These are phyloP conservation scores for Campylomormyrus tamandua DNA, from an alignment of 2,113 vertebrate species.

Conservation along the genomic window DNA sequence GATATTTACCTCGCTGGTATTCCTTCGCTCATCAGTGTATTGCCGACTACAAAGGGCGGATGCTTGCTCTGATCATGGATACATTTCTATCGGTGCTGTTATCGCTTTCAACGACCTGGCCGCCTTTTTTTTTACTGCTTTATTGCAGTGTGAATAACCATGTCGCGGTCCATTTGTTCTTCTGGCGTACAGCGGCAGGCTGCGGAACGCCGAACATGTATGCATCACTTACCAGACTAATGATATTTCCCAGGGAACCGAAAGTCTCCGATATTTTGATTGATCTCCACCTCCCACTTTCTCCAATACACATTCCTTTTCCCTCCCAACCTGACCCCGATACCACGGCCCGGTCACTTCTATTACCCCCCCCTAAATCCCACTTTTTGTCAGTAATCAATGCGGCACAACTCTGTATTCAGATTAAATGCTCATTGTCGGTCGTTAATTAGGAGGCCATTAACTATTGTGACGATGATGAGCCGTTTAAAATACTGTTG, in stretches of 20 bases:
- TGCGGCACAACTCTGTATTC: not conserved
- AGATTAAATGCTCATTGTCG: not conserved
- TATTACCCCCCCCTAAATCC: not conserved
- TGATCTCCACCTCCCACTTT: not conserved
- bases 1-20: not conserved
- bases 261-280: not conserved
- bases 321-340: not conserved
- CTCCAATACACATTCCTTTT: constrained; percentile 15
- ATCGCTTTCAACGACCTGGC: not conserved
- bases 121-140: not conserved
- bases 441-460: constrained; percentile 7
- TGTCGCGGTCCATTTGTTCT: not conserved
- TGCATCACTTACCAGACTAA: not conserved
- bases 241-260: not conserved
- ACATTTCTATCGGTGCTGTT: not conserved
- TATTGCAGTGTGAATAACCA: constrained; percentile 1
- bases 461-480: constrained; percentile 7
- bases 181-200: not conserved
- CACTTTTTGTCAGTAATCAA: not conserved
- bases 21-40: not conserved
- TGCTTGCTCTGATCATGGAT: not conserved
- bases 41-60: not conserved
- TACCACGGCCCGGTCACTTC: not conserved
- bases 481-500: not conserved
- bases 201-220: not conserved